A percentile compares a stretch with the other conserved stretches of the same genome.
phyloP scores from a whole-genome alignment of 2,113 vertebrate genomes.

The Mus spicilegus region DNA sequence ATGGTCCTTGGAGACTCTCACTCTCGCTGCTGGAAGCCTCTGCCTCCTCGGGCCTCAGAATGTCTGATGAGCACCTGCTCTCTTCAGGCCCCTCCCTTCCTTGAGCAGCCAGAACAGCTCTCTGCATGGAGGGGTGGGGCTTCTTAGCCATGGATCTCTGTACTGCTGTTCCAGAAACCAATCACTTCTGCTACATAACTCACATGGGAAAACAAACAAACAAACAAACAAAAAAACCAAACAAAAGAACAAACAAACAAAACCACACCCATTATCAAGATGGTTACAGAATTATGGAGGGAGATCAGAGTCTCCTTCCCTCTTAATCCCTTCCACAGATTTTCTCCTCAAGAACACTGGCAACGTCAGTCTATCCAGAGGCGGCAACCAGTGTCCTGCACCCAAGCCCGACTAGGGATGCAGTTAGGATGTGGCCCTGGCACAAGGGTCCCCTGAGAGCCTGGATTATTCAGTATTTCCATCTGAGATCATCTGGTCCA shows the following conservation, averaged over 20 bases:
- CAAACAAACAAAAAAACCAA: neutral
- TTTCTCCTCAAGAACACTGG: neutral
- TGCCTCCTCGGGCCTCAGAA: neutral
- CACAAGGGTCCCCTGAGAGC: rapidly evolving
- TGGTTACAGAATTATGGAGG: neutral
- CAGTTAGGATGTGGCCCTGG: rapidly evolving
- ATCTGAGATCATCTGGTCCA: rapidly evolving
- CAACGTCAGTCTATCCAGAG: neutral
- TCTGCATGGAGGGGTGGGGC: neutral
- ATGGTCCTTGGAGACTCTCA: neutral
- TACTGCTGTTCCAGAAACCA: neutral
- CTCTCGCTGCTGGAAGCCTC: neutral
- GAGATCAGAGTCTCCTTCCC: neutral
- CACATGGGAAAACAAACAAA: neutral
- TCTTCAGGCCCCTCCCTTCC: neutral
- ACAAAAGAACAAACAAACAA: neutral
- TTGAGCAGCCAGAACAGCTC: neutral
- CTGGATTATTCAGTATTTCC: rapidly evolving
- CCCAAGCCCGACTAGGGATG: neutral
- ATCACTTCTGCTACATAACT: rapidly evolving
- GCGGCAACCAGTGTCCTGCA: neutral
- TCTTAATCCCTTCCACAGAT: rapidly evolving
- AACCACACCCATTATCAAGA: neutral
- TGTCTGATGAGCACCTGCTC: rapidly evolving
- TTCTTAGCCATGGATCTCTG: neutral